phyloP scores from a whole-genome alignment of 2,888 invertebrate species.

The Coelopa pilipes region DNA sequence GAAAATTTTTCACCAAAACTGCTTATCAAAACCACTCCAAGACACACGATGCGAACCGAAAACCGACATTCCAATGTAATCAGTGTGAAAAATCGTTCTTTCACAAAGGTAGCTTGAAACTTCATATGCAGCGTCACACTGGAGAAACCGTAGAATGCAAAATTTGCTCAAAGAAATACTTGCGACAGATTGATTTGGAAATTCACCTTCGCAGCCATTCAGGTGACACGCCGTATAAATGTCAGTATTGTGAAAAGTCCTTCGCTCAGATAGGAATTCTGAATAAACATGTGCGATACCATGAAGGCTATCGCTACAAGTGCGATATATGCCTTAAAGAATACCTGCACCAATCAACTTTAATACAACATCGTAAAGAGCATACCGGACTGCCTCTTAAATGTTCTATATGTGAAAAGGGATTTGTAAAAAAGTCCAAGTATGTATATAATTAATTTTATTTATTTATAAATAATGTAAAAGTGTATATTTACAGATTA shows the following conservation, averaged over 20 bases:
- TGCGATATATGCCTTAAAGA: slow-evolving; percentile 46
- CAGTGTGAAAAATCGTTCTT: slow-evolving; percentile 47
- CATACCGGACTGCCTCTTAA: slow-evolving; percentile 42
- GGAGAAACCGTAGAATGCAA: slow-evolving; percentile 46
- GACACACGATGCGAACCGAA: slow-evolving; percentile 44
- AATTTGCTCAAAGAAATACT: slow-evolving; percentile 47
- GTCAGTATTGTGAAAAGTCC: slow-evolving; percentile 45
- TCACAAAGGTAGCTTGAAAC: slow-evolving; percentile 46
- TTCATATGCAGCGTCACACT: slow-evolving; percentile 46
- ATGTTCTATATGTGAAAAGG: slow-evolving; percentile 40
- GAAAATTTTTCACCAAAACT: slow-evolving; percentile 46
- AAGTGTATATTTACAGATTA: slow-evolving; percentile 31
- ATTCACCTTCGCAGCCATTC: slow-evolving; percentile 49
- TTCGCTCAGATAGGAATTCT: slow-evolving; percentile 38
- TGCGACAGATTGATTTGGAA: slow-evolving; percentile 45
- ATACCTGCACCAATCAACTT: slow-evolving; percentile 37
- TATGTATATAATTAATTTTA: slow-evolving; percentile 6
- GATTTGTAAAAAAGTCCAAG: slow-evolving; percentile 38
- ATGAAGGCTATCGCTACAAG: slow-evolving; percentile 46
- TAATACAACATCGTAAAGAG: slow-evolving; percentile 38
- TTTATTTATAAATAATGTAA: background rate
- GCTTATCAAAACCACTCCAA: slow-evolving; percentile 43
- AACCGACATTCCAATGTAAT: slow-evolving; percentile 42
- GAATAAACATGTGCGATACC: slow-evolving; percentile 45
- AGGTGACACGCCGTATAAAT: slow-evolving; percentile 47